phyloP scores from a whole-genome alignment of 2,888 invertebrate species.

The Drosophila flavopinicola region DNA sequence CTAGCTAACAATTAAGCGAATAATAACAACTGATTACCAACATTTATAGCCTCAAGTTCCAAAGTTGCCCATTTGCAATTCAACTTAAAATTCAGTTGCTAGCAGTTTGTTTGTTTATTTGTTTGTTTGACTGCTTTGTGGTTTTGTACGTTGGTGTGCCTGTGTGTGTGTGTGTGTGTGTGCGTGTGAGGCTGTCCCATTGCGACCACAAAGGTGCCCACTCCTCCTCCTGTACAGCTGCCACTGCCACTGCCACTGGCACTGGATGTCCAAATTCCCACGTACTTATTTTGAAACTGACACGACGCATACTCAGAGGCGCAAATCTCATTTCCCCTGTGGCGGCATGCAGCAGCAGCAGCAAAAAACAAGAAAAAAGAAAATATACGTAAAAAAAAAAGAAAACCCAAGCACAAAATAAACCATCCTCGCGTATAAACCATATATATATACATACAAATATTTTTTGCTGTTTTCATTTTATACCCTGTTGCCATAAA shows the following conservation, averaged over 20 bases:
- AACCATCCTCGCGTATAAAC: constrained; percentile 39
- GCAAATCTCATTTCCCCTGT: constrained; percentile 75
- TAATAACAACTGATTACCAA: constrained; percentile 23
- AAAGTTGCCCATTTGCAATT: constrained; percentile 19
- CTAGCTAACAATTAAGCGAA: constrained; percentile 38
- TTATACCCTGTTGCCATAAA: constrained; percentile 49
- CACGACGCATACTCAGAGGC: constrained; percentile 67
- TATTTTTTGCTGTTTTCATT: not conserved
- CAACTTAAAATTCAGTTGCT: constrained; percentile 34
- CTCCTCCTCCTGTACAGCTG: not conserved
- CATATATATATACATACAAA: constrained; percentile 25
- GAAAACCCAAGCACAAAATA: constrained; percentile 29
- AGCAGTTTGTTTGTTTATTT: constrained; percentile 34
- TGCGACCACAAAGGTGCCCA: constrained; percentile 52
- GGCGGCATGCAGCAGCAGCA: constrained; percentile 46
- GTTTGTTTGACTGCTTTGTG: constrained; percentile 43
- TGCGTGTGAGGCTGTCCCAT: constrained; percentile 37
- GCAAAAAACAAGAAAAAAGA: constrained; percentile 10
- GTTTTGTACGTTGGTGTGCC: constrained; percentile 13
- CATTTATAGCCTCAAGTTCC: constrained; percentile 25
- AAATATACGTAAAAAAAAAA: constrained; percentile 10
- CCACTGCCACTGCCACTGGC: constrained; percentile 25
- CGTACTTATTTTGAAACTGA: constrained; percentile 68
- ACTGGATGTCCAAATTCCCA: constrained; percentile 57
- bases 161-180: not conserved